Evolutionary conservation across 1,140 invertebrate genomes (phyloP), one percentile per base, ranked within the genome.

Genomic region (Aphidius gifuensis): DNA sequence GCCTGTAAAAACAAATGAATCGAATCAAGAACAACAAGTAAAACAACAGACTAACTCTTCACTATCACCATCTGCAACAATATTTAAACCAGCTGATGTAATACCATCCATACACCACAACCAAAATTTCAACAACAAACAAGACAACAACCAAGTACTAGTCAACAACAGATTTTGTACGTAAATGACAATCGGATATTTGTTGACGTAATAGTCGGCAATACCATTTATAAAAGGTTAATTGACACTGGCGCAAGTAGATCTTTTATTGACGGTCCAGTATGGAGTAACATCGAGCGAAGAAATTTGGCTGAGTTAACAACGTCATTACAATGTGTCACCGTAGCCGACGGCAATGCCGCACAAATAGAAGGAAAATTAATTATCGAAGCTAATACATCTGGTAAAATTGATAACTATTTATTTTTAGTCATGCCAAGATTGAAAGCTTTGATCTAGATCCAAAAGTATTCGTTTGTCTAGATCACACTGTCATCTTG

Each of bases 171-270:
- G 4, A 5, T 54, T 4, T 5, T 54, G 38, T 11, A 9, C 4
- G 9, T 54, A 9, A 39, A 54, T 4, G 51, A 54, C 11, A 40
- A 5, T 5, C 16, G 51, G 9, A 3, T 40, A 21, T 54, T 40
- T 32, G 3, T 40, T 8, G 11, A 54, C 5, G 38, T 54, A 39
- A 9, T 5, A 5, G 40, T 54, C 9, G 39, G 40, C n/a, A 39
- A 38, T 9, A 2, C 11, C 3, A 9, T 9, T 7, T 40, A 54
- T 40, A 4, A 40, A 9, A 39, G 32, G 6, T 32, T 63, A 1
- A 46, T 50, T 6, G 61, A 63, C 32, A 51, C 51, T 4, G 61
- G 61, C 5, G 54, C 61, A 0, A 49, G 38, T n/a, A 40, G 55
- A 8, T 56, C 61, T 1, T 63, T 50, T 44, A 42, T 63, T 40